Evolutionary conservation across 2,113 vertebrate genomes (phyloP).

Genomic region (Xenopus borealis): DNA sequence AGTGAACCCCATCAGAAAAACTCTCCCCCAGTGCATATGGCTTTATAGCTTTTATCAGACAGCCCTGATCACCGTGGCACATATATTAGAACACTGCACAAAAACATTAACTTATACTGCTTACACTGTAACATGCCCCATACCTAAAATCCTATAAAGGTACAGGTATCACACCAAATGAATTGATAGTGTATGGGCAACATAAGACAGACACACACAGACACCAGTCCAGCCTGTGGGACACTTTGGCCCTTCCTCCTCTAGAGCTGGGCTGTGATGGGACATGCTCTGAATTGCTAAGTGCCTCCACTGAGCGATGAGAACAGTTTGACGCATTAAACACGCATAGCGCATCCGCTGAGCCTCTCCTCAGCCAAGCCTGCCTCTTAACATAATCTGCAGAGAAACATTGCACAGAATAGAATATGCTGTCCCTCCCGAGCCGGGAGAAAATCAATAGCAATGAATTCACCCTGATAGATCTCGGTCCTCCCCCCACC

Average conservation of each 20-base stretch:
- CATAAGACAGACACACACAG: slow-evolving; percentile 24
- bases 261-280: slow-evolving; percentile 78
- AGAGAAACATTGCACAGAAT: slow-evolving; percentile 72
- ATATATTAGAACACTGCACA: no score
- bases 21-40: no score
- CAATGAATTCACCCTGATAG: slow-evolving; percentile 66
- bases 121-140: no score
- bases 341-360: slow-evolving; percentile 82
- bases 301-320: slow-evolving; percentile 80
- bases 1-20: no score
- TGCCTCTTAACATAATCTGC: slow-evolving; percentile 73
- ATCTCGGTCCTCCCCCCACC: slow-evolving; percentile 42
- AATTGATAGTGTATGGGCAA: slow-evolving; percentile 4
- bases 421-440: slow-evolving; percentile 65
- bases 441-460: slow-evolving; percentile 63
- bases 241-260: slow-evolving; percentile 48
- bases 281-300: slow-evolving; percentile 83
- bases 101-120: no score
- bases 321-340: slow-evolving; percentile 81
- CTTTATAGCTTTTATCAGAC: no score
- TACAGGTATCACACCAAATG: not conserved
- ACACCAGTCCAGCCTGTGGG: slow-evolving; percentile 40
- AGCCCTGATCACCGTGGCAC: no score
- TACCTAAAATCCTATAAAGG: no score
- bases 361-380: slow-evolving; percentile 72